Base-by-base conservation (phyloP, 2,113 vertebrate genomes). In the Orientallactaga bullata region DNA sequence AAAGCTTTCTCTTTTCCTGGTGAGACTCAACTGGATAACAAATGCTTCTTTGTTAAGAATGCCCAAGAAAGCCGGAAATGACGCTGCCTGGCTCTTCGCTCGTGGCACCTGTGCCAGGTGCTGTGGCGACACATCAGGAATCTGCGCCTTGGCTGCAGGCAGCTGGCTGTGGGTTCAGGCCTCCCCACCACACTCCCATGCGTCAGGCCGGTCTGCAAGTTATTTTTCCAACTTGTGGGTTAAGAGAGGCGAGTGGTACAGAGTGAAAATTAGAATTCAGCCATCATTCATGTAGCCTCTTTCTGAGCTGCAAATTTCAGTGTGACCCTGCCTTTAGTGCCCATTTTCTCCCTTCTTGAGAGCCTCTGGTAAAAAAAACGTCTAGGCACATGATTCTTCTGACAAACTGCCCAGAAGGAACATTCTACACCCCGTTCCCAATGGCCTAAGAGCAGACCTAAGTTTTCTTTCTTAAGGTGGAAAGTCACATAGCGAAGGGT, bases 141-240 rank as follows among this genome's bases (percentile, higher is more conserved):
- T 23, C 61, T 4, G 1, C 11, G 7, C 4, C 11, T 2, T 4
- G 7, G 42, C 82, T 0, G 1, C 5, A 0, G 0, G 9, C 10
- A 3, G 26, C 35, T 5, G 26, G 42, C 63, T 7, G 12, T 0
- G 3, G 30, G 28, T 23, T 23, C 7, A 1, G 51, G 60, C 30
- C 61, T 61, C 65, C 32, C 71, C 26, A 26, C 47, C 69, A 30
- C 5, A 26, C 66, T 89, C 55, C 35, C 65, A 3, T 0, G 51
- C 4, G 32, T 17, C 18, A 17, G 18, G 4, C 65, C 47, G 55
- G 28, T 65, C 0, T 81, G 60, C 12, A 89, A 71, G 58, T 51
- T 28, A 61, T 21, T 88, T 61, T 88, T 72, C 63, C 32, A 61
- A 47, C 51, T 51, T 71, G 30, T 20, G 51, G n/a, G 11, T 32